Evolutionary conservation across 1,140 invertebrate genomes (phyloP), one percentile per base, ranked within the genome.

Genomic region (Tribolium castaneum): DNA sequence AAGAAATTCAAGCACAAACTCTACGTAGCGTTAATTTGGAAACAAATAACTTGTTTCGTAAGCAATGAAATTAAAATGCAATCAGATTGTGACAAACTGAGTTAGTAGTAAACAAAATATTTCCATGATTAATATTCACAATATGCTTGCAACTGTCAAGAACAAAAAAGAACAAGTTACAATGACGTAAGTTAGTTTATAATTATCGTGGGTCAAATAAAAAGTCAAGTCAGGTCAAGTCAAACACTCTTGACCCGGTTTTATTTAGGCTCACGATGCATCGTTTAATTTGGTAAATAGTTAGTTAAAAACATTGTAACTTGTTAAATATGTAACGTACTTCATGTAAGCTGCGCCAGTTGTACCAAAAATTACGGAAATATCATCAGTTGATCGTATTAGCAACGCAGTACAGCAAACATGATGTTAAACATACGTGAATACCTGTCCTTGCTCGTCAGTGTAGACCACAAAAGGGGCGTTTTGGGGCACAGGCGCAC

Each of bases 401-500:
- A 62, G 56, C 19, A 25, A 16, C 16, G 81, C 81, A 84, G 84
- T 85, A 85, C 84, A 86, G 83, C 84, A 80, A 81, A 84, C 84
- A 84, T 83, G 82, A 82, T 81, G 70, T 82, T 78, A 83, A 85
- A 85, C 81, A 84, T 80, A 85, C 82, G 87, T 89, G 88, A 90
- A 89, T 96, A 97, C 96, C 95, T 97, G 95, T 92, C 94, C 95
- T 90, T 95, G 94, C 88, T 94, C 94, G 91, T 97, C 95, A 91
- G 95, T 96, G 93, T 97, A 97, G 91, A 95, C 93, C 90, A 97
- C 95, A 92, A 93, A 96, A 89, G 94, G 93, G 90, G 94, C 94
- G 90, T 96, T 97, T 91, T 90, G 89, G 87, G 94, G 92, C 87
- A 95, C 91, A 90, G 83, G 82, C 83, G 82, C 82, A 84, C 86